Evolutionary conservation across 2,888 invertebrate species (phyloP).

Genomic region (Megamerina dolium): DNA sequence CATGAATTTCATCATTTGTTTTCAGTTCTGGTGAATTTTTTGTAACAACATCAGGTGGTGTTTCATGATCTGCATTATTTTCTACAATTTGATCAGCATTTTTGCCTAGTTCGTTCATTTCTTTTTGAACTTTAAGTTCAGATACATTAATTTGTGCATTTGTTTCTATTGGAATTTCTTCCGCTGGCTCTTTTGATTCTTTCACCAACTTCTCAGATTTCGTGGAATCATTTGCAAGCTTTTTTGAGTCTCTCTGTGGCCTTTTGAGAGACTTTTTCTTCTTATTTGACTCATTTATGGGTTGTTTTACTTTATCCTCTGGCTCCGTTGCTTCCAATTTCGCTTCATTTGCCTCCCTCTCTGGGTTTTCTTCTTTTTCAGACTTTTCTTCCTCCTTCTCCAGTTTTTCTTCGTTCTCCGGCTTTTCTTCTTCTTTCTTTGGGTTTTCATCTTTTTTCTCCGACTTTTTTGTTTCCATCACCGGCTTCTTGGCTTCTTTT

Average conservation of each 20-base stretch:
- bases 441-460: neutral
- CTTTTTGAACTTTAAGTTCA: neutral
- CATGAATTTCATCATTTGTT: too few relatives aligned
- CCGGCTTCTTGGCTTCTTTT: neutral
- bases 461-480: neutral
- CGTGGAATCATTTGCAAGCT: neutral
- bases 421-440: constrained; percentile 1
- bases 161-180: too few relatives aligned
- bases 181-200: too few relatives aligned
- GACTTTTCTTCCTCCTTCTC: neutral
- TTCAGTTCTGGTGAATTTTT: too few relatives aligned
- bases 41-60: too few relatives aligned
- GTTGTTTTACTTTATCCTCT: neutral
- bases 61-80: neutral
- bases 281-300: neutral
- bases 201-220: neutral
- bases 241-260: neutral
- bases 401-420: constrained; percentile 5
- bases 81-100: constrained; percentile 1
- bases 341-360: neutral
- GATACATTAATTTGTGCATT: too few relatives aligned
- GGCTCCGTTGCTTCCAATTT: neutral
- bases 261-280: neutral
- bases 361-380: constrained; percentile 1
- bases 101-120: neutral